Evolutionary conservation across 2,888 invertebrate genomes (phyloP).

Genomic region (Ennomos fuscantarius): DNA sequence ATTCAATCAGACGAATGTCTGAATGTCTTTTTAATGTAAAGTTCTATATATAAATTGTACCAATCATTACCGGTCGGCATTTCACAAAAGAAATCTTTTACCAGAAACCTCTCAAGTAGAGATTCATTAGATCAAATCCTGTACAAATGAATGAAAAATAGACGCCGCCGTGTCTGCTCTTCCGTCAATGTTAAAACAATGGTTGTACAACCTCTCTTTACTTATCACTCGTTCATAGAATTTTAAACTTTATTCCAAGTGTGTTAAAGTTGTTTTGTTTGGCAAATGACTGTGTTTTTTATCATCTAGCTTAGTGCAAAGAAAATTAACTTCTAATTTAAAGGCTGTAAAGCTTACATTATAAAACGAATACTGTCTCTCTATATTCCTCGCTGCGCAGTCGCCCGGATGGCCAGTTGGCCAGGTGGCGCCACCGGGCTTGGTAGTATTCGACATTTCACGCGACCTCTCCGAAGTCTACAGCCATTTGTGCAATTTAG

Average conservation of each 20-base stretch:
- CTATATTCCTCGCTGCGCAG: constrained; percentile 64
- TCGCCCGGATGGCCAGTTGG: constrained; percentile 68
- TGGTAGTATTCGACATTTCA: constrained; percentile 56
- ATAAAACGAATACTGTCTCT: constrained; percentile 35
- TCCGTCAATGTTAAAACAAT: constrained; percentile 70
- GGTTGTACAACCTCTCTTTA: constrained; percentile 42
- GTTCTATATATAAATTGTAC: too few relatives aligned
- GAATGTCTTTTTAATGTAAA: too few relatives aligned
- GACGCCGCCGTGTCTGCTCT: constrained; percentile 69
- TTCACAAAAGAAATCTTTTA: constrained; percentile 3
- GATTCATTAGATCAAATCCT: constrained; percentile 48
- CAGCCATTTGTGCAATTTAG: constrained; percentile 57
- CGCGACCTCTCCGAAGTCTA: constrained; percentile 37
- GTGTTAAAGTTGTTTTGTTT: constrained; percentile 15
- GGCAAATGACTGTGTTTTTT: constrained; percentile 26
- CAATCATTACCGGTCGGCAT: not conserved
- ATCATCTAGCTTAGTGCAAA: constrained; percentile 37
- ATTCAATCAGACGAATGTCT: too few relatives aligned
- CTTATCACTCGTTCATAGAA: constrained; percentile 20
- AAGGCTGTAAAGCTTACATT: constrained; percentile 41
- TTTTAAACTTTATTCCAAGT: constrained; percentile 39
- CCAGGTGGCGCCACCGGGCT: constrained; percentile 72
- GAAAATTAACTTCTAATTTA: constrained; percentile 46
- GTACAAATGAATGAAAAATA: constrained; percentile 62
- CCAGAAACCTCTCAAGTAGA: constrained; percentile 22